Evolutionary conservation across 1,140 invertebrate genomes (phyloP).

Genomic region (Neodiprion lecontei): DNA sequence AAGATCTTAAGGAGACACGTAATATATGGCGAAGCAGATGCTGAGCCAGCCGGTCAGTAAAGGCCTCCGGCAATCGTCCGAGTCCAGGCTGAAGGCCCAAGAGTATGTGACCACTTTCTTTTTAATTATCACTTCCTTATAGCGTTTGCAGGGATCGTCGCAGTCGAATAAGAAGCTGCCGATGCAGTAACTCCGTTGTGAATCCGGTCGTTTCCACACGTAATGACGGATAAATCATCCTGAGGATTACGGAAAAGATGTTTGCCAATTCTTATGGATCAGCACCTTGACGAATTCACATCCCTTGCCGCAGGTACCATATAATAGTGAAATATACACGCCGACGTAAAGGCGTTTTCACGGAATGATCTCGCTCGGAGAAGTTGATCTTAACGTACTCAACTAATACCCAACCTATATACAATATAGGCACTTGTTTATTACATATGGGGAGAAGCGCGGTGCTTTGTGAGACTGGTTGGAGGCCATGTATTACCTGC

Average conservation of each 20-base stretch:
- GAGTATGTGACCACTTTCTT: conserved; percentile 31
- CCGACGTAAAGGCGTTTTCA: too few relatives aligned
- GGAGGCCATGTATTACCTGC: too few relatives aligned
- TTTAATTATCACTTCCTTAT: conserved; percentile 42
- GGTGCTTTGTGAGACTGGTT: too few relatives aligned
- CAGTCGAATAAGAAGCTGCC: conserved; percentile 20
- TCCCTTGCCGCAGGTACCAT: too few relatives aligned
- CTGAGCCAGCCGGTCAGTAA: not conserved
- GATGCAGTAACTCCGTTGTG: conserved; percentile 35
- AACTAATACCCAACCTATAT: too few relatives aligned
- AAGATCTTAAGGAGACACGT: not conserved
- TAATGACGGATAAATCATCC: conserved; percentile 40
- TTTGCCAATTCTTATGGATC: not conserved
- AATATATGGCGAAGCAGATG: conserved; percentile 7
- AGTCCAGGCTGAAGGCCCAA: not conserved
- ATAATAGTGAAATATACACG: too few relatives aligned
- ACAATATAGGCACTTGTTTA: too few relatives aligned
- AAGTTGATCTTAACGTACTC: too few relatives aligned
- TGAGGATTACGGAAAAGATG: not conserved
- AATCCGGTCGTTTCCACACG: conserved; percentile 37
- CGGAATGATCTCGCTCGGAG: too few relatives aligned
- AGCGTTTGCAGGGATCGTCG: conserved; percentile 17
- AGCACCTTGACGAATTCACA: too few relatives aligned
- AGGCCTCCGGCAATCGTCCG: not conserved
- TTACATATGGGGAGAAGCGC: too few relatives aligned